A percentile compares a stretch with the other conserved stretches of the same genome.
These are phyloP conservation scores for Actinemys pallida DNA, from an alignment of 2,113 vertebrate species.

Conservation along the genomic window DNA sequence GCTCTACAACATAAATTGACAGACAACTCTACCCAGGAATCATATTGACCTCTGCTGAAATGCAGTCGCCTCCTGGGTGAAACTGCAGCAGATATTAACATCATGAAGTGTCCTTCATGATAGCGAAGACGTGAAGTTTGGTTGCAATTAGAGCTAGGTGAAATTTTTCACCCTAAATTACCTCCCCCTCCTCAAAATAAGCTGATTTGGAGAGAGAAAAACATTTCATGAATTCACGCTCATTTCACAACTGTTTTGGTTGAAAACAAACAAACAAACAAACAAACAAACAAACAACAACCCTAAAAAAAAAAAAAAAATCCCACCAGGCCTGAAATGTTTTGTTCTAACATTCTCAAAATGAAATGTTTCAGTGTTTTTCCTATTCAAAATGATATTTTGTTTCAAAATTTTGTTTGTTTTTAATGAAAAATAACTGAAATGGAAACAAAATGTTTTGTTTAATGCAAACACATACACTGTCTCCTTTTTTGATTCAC, in stretches of 20 bases:
- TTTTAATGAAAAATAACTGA: background rate
- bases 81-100: background rate
- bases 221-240: background rate
- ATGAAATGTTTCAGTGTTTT: background rate
- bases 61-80: background rate
- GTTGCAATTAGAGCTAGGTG: background rate
- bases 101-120: background rate
- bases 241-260: background rate
- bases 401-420: background rate
- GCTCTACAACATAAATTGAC: background rate
- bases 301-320: too few species aligned
- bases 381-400: background rate
- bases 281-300: too few species aligned
- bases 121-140: background rate
- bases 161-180: background rate
- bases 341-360: background rate
- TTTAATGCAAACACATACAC: background rate
- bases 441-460: background rate
- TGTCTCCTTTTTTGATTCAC: background rate
- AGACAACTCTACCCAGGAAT: background rate
- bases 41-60: background rate
- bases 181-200: background rate
- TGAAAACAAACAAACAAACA: background rate
- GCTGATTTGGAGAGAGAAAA: background rate
- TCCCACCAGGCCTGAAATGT: too few species aligned